phyloP scores from a whole-genome alignment of 1,140 invertebrate genomes.

The Brachionus rotundiformis region DNA sequence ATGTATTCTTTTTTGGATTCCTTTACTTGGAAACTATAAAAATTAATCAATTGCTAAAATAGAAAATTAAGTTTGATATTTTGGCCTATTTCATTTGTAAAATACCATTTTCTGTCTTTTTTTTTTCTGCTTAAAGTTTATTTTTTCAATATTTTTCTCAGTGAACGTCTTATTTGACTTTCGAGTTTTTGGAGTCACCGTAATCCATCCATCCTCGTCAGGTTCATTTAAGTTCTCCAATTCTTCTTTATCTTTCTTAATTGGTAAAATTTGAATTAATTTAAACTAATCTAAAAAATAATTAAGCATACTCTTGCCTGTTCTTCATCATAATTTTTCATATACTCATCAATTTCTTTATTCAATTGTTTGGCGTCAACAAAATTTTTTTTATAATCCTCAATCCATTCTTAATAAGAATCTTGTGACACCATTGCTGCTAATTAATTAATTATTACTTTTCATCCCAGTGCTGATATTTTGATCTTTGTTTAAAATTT shows the following conservation, averaged over 20 bases:
- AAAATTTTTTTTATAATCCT: slow-evolving; percentile 34
- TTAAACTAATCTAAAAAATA: not conserved
- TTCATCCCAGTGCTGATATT: slow-evolving; percentile 33
- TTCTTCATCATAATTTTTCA: slow-evolving; percentile 42
- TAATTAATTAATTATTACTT: not conserved
- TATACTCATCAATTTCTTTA: slow-evolving; percentile 45
- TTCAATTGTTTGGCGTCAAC: slow-evolving; percentile 30
- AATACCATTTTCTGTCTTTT: slow-evolving; percentile 44
- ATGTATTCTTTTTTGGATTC: slow-evolving; percentile 51
- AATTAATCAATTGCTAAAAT: slow-evolving; percentile 48
- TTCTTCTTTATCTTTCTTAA: slow-evolving; percentile 44
- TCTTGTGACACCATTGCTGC: not conserved
- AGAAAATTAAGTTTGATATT: not conserved
- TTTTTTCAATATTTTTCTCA: slow-evolving; percentile 41
- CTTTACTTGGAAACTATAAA: slow-evolving; percentile 51
- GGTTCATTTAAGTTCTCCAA: slow-evolving; percentile 10
- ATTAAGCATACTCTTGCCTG: not conserved
- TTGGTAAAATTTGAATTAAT: not conserved
- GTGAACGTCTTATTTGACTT: slow-evolving; percentile 36
- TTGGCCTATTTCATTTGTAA: not conserved
- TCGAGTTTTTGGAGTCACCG: slow-evolving; percentile 23
- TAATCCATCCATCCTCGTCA: slow-evolving; percentile 48
- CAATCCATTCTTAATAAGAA: slow-evolving; percentile 46
- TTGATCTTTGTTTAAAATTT: not conserved
- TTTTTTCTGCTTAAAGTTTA: slow-evolving; percentile 26